A percentile compares a stretch with the other conserved stretches of the same genome.
These are phyloP conservation scores for Darevskia mixta DNA, from an alignment of 2,797 vertebrate species.

Conservation along the genomic window DNA sequence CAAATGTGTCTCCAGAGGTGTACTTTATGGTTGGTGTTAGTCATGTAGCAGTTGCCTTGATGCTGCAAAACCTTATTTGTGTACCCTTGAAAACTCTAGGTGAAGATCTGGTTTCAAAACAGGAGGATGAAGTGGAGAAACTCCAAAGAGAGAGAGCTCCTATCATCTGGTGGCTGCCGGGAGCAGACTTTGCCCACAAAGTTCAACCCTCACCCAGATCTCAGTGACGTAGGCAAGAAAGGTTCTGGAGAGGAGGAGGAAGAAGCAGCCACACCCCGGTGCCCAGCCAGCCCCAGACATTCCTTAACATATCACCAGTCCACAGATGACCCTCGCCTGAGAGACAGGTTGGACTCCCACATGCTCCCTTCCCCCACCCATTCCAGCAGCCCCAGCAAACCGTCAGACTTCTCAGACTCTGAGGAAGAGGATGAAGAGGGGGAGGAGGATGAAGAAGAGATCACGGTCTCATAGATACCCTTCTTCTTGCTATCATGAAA, in stretches of 20 bases:
- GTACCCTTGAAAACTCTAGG: constrained; percentile 75
- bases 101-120: constrained; percentile 99
- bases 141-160: constrained; percentile 95
- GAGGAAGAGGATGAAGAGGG: constrained; percentile 84
- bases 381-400: constrained; percentile 88
- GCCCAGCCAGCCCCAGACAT: constrained; percentile 64
- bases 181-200: constrained; percentile 97
- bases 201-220: constrained; percentile 95
- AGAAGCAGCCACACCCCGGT: constrained; percentile 61
- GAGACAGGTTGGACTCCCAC: constrained; percentile 79
- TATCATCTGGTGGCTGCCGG: constrained; percentile 93
- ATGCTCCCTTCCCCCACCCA: constrained; percentile 84
- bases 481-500: neutral
- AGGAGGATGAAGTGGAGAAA: constrained; percentile 98
- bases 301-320: constrained; percentile 70
- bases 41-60: neutral
- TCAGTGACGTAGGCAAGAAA: constrained; percentile 95
- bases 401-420: constrained; percentile 95
- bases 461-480: constrained; percentile 90
- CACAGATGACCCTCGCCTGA: constrained; percentile 72
- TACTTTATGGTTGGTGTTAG: fast-evolving
- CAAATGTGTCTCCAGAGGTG: neutral
- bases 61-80: neutral
- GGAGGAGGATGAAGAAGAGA: constrained; percentile 83
- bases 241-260: constrained; percentile 83